Percentiles rank a stretch among this genome's conserved stretches.
phyloP scores from a whole-genome alignment of 2,888 invertebrate genomes.

The Mythimna impura region DNA sequence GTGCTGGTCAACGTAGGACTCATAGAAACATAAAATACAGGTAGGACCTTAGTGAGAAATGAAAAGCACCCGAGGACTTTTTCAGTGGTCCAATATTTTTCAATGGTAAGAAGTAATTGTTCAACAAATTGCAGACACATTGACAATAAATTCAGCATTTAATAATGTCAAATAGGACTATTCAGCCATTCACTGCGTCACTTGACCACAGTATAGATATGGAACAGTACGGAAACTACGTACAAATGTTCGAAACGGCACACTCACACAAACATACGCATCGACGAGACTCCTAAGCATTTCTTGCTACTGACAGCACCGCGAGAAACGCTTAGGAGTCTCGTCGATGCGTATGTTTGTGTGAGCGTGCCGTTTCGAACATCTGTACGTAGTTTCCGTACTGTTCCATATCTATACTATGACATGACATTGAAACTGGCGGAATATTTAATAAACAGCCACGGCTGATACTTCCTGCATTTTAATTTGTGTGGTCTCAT shows the following conservation, averaged over 20 bases:
- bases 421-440: slow-evolving; percentile 57
- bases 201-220: too few relatives aligned
- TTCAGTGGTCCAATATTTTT: too few relatives aligned
- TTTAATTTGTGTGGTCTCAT: slow-evolving; percentile 32
- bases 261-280: too few relatives aligned
- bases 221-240: too few relatives aligned
- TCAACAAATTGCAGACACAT: neutral
- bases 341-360: too few relatives aligned
- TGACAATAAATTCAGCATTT: slow-evolving; percentile 10
- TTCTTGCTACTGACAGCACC: too few relatives aligned
- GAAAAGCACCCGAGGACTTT: neutral
- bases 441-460: slow-evolving; percentile 20
- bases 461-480: slow-evolving; percentile 56
- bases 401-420: too few relatives aligned
- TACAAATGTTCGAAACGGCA: too few relatives aligned
- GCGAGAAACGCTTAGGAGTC: too few relatives aligned
- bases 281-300: too few relatives aligned
- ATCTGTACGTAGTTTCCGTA: too few relatives aligned
- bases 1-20: neutral
- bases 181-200: slow-evolving; percentile 37
- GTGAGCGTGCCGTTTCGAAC: too few relatives aligned
- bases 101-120: neutral
- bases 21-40: neutral
- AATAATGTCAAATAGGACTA: slow-evolving; percentile 19
- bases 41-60: neutral